These are phyloP conservation scores for Anoplopoma fimbria DNA, from an alignment of 2,113 vertebrate species.

Conservation along the genomic window DNA sequence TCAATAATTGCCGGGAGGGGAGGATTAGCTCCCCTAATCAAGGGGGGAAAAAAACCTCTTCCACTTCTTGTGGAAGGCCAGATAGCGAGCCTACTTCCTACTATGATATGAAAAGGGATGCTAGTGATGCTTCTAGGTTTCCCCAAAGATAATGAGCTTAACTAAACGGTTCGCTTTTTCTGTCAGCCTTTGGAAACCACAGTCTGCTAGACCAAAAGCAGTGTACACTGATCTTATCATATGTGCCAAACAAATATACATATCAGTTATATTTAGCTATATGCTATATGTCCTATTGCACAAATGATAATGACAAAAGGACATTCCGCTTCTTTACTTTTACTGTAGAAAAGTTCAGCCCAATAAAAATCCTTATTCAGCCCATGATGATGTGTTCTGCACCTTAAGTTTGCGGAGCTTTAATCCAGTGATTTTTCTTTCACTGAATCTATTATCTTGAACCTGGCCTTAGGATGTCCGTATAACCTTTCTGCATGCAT, in stretches of 20 bases:
- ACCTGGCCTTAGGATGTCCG: neutral
- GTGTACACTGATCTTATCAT: conserved; percentile 13
- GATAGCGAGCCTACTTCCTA: conserved; percentile 44
- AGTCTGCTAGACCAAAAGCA: neutral
- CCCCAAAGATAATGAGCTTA: conserved; percentile 32
- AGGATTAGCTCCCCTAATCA: conserved; percentile 65
- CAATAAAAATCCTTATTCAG: neutral
- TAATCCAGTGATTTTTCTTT: neutral
- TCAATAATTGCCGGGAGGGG: conserved; percentile 49
- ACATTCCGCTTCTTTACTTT: neutral
- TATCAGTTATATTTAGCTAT: neutral
- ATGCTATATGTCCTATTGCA: neutral
- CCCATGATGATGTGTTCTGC: neutral
- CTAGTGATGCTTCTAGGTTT: conserved; percentile 38
- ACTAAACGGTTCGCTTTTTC: conserved; percentile 39
- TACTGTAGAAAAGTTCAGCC: neutral
- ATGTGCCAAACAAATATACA: neutral
- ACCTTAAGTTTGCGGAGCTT: neutral
- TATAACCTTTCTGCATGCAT: neutral
- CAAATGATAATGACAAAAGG: neutral
- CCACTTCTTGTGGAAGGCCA: conserved; percentile 48
- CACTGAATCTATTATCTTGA: neutral
- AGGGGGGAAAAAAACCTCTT: conserved; percentile 26
- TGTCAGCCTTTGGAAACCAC: conserved; percentile 19
- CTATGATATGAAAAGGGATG: conserved; percentile 26